Base-by-base conservation (phyloP, 2,113 vertebrate genomes). In the Calidris pygmaea region DNA sequence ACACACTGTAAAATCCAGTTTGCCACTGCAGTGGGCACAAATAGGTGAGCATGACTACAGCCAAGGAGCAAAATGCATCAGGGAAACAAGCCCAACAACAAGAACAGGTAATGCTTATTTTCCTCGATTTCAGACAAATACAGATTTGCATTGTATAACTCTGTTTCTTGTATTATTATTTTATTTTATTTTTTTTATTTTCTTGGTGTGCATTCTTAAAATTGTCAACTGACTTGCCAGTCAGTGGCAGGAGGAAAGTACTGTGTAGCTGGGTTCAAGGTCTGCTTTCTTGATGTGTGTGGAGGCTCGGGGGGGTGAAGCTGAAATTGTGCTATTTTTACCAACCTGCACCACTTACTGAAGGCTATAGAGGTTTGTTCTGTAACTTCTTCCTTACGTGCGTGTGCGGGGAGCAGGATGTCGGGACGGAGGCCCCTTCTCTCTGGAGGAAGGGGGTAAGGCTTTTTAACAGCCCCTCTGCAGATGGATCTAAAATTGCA, bases 11-110 rank as follows among this genome's bases (percentile, higher is more conserved):
- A 91, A 92, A 94, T 37, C 95, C 94, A 89, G 43, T 83, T 97
- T 96, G 96, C 93, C 91, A 80, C 97, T 79, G 96, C 93, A 96
- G 95, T 88, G 96, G 85, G 95, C 94, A 93, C 93, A 94, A 96
- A 96, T 96, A 92, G 96, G 96, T 96, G 96, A 98, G 91, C 98
- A 99, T 99, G 99, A 99, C 99, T 96, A 99, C 99, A 58, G 98
- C 98, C 93, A 99, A 99, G 98, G 99, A 99, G 91, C 96, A 98
- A 91, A 98, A 96, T 86, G 98, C 98, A 83, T 97, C 99, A 91
- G 97, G 98, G 93, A 99, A 99, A 98, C 87, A 99, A 89, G 98
- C 95, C 97, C 99, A 99, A 17, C 99, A 99, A 96, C 99, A 99
- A 80, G 99, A 99, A 13, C 99, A 99, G 99, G 99, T 99, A 99